phyloP scores from a whole-genome alignment of 2,888 invertebrate genomes.

The Biston stratarius region DNA sequence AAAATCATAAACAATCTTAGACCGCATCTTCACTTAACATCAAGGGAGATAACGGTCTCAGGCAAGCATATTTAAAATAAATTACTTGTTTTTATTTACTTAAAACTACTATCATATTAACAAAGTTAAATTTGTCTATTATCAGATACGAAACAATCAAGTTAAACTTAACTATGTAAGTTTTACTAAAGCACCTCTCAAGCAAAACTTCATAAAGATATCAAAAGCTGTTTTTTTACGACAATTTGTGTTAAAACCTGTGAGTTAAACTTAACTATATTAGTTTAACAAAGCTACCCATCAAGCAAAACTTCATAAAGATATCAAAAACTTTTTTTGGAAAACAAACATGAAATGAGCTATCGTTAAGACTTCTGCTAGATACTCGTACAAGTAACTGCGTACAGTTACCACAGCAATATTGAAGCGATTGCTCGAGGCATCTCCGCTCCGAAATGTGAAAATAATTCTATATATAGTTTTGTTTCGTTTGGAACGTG shows the following conservation, averaged over 20 bases:
- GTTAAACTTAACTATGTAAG: too few relatives aligned
- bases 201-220: constrained; percentile 5
- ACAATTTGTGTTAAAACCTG: background rate
- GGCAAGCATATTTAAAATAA: too few relatives aligned
- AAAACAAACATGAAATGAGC: constrained; percentile 3
- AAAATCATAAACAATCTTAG: too few relatives aligned
- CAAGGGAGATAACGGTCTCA: too few relatives aligned
- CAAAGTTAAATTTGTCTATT: too few relatives aligned
- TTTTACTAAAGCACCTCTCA: background rate
- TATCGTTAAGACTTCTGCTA: constrained; percentile 15
- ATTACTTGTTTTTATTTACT: too few relatives aligned
- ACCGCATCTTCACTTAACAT: too few relatives aligned
- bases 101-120: too few relatives aligned
- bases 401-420: constrained; percentile 29
- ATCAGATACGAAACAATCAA: too few relatives aligned
- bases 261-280: too few relatives aligned
- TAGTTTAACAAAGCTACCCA: background rate
- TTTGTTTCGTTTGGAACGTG: constrained; percentile 56
- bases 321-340: constrained; percentile 1
- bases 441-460: constrained; percentile 66
- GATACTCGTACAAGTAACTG: constrained; percentile 1
- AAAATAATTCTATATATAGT: constrained; percentile 61
- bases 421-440: constrained; percentile 38
- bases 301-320: constrained; percentile 1
- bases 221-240: background rate